A percentile compares a stretch with the other conserved stretches of the same genome.
phyloP scores from a whole-genome alignment of 2,888 invertebrate genomes.

The Pseudanteris insignis region DNA sequence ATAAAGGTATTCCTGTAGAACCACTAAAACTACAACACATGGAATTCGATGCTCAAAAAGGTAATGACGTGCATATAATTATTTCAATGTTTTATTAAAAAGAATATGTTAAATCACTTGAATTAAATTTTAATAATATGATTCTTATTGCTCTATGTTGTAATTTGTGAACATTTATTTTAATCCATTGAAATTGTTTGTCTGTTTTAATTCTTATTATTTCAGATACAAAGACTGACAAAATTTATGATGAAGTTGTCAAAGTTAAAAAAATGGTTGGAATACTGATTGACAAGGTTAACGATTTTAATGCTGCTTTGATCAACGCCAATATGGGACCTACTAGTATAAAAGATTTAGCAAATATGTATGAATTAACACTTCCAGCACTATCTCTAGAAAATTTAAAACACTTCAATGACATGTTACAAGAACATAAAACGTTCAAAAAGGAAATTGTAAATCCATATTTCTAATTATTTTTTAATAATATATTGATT shows the following conservation, averaged over 20 bases:
- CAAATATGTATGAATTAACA: not conserved
- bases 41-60: no score
- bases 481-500: no score
- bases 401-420: constrained; percentile 1
- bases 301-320: constrained; percentile 1
- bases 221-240: not conserved
- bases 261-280: constrained; percentile 1
- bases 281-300: not conserved
- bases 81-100: no score
- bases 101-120: no score
- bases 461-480: constrained; percentile 1
- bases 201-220: no score
- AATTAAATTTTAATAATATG: no score
- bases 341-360: constrained; percentile 3
- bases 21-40: no score
- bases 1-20: no score
- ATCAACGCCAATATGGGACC: not conserved
- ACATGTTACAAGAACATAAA: not conserved
- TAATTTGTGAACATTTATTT: no score
- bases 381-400: constrained; percentile 1
- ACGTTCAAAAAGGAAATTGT: constrained; percentile 4
- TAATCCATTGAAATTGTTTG: no score
- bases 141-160: no score
- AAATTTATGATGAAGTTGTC: not conserved
- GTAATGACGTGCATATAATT: no score